A percentile compares a stretch with the other conserved stretches of the same genome.
These are phyloP conservation scores for Xylota sylvarum DNA, from an alignment of 2,888 invertebrate species.

Conservation along the genomic window DNA sequence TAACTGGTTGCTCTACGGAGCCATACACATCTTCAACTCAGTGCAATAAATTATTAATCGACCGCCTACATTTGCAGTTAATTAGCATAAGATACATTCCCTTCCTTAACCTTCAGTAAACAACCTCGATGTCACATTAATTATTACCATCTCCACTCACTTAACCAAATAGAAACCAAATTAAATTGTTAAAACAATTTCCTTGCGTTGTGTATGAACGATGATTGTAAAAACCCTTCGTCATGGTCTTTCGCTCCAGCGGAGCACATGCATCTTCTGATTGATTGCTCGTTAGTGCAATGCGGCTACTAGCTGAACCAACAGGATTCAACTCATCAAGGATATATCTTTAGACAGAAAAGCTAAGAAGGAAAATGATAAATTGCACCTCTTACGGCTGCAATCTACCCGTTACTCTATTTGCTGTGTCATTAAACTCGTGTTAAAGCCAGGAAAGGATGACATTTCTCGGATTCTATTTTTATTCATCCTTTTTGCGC, in stretches of 20 bases:
- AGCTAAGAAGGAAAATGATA: slow-evolving; percentile 35
- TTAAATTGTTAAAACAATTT: slow-evolving; percentile 39
- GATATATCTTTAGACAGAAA: slow-evolving; percentile 15
- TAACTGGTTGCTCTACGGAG: background rate
- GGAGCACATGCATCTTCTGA: slow-evolving; percentile 43
- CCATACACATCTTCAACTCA: background rate
- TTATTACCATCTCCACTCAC: slow-evolving; percentile 32
- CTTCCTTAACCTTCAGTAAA: background rate
- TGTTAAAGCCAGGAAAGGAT: slow-evolving; percentile 12
- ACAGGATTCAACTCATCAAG: slow-evolving; percentile 47
- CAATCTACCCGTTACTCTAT: slow-evolving; percentile 7
- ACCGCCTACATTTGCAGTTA: slow-evolving; percentile 11
- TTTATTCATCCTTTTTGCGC: background rate
- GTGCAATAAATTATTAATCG: background rate
- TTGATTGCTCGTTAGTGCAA: slow-evolving; percentile 59
- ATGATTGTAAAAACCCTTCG: slow-evolving; percentile 9
- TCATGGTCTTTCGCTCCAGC: slow-evolving; percentile 9
- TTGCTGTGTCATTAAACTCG: slow-evolving; percentile 48
- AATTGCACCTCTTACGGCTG: slow-evolving; percentile 20
- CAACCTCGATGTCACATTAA: slow-evolving; percentile 42
- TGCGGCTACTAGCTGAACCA: slow-evolving; percentile 20
- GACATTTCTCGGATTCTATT: slow-evolving; percentile 17
- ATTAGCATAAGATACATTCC: background rate
- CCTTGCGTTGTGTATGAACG: background rate
- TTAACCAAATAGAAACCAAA: slow-evolving; percentile 24